Conservation (phyloP, 2,797 vertebrate genomes). For the Poeciliopsis turneri region DNA sequence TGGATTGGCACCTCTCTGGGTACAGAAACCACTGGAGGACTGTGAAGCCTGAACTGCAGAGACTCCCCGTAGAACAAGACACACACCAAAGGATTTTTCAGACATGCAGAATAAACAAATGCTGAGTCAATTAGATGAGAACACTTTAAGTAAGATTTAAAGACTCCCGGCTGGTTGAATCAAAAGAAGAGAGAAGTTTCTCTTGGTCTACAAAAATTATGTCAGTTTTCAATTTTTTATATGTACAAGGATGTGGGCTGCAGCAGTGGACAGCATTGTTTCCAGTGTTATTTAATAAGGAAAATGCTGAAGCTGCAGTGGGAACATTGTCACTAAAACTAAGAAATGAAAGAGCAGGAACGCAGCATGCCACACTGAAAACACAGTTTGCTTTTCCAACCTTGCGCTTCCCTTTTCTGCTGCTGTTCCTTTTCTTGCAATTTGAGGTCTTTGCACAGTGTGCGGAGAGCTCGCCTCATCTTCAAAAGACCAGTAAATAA, state of each 20-base stretch:
- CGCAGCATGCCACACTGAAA: slow-evolving; percentile 17
- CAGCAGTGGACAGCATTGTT: background rate
- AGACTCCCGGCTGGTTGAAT: slow-evolving; percentile 38
- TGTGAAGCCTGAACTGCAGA: slow-evolving; percentile 36
- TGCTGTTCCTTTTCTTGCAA: slow-evolving; percentile 58
- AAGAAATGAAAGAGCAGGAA: slow-evolving; percentile 28
- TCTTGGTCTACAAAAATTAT: background rate
- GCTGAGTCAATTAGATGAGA: slow-evolving; percentile 59
- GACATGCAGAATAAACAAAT: slow-evolving; percentile 46
- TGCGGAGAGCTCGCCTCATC: slow-evolving; percentile 54
- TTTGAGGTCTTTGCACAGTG: slow-evolving; percentile 71
- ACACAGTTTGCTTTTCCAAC: slow-evolving; percentile 51
- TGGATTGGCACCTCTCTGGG: slow-evolving; percentile 71
- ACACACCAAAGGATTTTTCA: slow-evolving; percentile 58
- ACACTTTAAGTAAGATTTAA: slow-evolving; percentile 17
- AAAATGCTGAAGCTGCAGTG: slow-evolving; percentile 17
- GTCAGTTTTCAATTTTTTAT: background rate
- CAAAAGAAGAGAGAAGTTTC: slow-evolving; percentile 1
- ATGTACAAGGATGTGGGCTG: slow-evolving; percentile 11
- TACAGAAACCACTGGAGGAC: slow-evolving; percentile 54
- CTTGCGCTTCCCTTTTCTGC: slow-evolving; percentile 21
- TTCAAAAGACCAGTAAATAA: slow-evolving; percentile 76
- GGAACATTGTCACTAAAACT: slow-evolving; percentile 18
- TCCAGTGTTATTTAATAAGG: slow-evolving; percentile 15
- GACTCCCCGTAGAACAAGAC: slow-evolving; percentile 56